Evolutionary conservation across 2,888 invertebrate genomes (phyloP).

Genomic region (Phrixothrix hirtus): DNA sequence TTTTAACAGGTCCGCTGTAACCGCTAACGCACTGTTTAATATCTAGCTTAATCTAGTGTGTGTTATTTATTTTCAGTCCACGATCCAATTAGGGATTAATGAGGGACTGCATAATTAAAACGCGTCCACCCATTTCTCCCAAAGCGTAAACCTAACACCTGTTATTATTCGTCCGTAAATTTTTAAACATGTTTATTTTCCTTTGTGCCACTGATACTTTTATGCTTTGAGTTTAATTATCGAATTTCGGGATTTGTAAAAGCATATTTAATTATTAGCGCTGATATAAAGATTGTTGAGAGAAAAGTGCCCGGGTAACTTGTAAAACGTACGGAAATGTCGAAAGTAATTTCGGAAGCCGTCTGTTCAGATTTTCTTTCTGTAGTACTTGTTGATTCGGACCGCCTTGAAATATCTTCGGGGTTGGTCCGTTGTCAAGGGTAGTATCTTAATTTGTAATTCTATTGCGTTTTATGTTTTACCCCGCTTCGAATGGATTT

Average conservation of each 20-base stretch:
- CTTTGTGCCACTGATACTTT: no score
- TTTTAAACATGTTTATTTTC: neutral
- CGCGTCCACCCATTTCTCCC: neutral
- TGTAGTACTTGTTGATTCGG: slow-evolving; percentile 19
- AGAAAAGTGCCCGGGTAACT: neutral
- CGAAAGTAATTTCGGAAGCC: neutral
- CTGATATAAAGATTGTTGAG: neutral
- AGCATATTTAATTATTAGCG: no score
- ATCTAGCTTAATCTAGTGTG: slow-evolving; percentile 4
- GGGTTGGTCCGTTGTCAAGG: slow-evolving; percentile 5
- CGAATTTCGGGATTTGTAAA: no score
- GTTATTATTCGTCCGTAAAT: neutral
- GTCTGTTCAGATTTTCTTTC: slow-evolving; percentile 10
- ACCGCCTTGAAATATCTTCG: slow-evolving; percentile 9
- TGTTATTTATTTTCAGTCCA: slow-evolving; percentile 2
- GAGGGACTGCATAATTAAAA: slow-evolving; percentile 1
- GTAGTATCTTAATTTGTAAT: neutral
- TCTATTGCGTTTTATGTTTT: neutral
- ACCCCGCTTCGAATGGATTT: neutral
- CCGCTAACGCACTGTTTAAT: slow-evolving; percentile 17
- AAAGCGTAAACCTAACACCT: neutral
- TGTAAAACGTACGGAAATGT: neutral
- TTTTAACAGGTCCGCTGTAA: slow-evolving; percentile 18
- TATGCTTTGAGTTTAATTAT: no score
- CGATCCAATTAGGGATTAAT: neutral